Conservation (phyloP, 2,113 vertebrate genomes). For the Acanthochromis polyacanthus region DNA sequence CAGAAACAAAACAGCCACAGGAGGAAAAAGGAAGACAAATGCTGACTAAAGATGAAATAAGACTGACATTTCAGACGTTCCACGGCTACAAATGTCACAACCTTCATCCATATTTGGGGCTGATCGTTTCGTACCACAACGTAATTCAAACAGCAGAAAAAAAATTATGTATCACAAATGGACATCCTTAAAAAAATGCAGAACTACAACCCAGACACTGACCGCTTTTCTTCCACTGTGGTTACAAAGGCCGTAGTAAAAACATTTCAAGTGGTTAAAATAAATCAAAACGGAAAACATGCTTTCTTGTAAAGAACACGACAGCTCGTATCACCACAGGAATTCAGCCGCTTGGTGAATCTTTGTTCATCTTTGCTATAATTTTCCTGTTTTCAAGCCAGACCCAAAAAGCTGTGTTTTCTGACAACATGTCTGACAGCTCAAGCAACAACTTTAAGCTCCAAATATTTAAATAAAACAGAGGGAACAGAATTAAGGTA, state of each 20-base stretch:
- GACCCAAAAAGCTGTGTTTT: too few relatives aligned
- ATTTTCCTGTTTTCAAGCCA: too few relatives aligned
- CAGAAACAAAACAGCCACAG: slow-evolving; percentile 12
- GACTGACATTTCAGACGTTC: slow-evolving; percentile 32
- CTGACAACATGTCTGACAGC: too few relatives aligned
- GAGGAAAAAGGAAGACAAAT: slow-evolving; percentile 25
- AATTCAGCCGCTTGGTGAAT: neutral
- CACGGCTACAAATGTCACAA: slow-evolving; percentile 9
- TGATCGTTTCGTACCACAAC: slow-evolving; percentile 2
- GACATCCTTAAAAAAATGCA: neutral
- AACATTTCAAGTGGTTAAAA: neutral
- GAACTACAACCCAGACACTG: neutral
- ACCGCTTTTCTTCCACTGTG: neutral
- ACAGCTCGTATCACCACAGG: neutral
- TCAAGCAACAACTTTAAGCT: too few relatives aligned
- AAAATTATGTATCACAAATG: neutral
- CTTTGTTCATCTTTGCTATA: too few relatives aligned
- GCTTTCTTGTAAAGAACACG: too few relatives aligned
- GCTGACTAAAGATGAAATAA: slow-evolving; percentile 36
- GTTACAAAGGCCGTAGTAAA: neutral
- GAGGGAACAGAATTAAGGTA: too few relatives aligned
- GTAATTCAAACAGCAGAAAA: neutral
- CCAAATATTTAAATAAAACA: too few relatives aligned
- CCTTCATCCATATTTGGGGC: neutral
- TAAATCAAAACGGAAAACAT: too few relatives aligned